Percentiles rank a stretch among this genome's conserved stretches.
Conservation (phyloP, 2,888 invertebrate genomes). For the Orchestes rusci region DNA sequence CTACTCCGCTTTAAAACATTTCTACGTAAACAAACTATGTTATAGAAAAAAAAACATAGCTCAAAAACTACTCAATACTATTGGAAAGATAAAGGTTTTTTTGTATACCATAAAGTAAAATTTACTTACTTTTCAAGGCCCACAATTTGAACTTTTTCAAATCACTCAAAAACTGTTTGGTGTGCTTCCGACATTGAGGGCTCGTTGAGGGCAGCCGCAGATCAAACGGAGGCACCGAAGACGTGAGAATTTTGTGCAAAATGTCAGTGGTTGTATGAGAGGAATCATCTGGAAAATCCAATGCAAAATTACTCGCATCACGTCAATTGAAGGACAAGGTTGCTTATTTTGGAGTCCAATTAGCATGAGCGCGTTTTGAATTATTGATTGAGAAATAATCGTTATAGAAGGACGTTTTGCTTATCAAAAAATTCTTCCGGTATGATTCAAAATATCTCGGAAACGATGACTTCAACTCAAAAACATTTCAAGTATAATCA, state of each 20-base stretch:
- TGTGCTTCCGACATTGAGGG: conserved; percentile 36
- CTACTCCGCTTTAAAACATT: background rate
- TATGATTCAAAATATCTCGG: no score
- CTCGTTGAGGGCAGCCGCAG: conserved; percentile 33
- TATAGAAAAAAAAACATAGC: no score
- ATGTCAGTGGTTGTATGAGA: conserved; percentile 33
- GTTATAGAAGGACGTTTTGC: no score
- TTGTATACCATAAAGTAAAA: background rate
- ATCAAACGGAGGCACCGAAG: conserved; percentile 38
- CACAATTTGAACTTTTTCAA: conserved; percentile 39
- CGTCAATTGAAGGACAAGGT: no score
- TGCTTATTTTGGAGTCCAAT: no score
- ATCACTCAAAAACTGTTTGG: conserved; percentile 35
- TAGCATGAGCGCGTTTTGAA: no score
- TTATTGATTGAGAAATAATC: no score
- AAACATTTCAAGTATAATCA: no score
- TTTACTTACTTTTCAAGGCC: conserved; percentile 42
- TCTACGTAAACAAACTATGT: background rate
- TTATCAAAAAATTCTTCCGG: no score
- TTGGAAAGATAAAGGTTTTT: background rate
- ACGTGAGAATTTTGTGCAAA: conserved; percentile 33
- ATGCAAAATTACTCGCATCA: no score
- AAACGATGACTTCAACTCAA: no score
- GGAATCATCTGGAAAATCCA: conserved; percentile 37
- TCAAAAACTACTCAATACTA: no score